phyloP scores from a whole-genome alignment of 2,888 invertebrate species.

The Perizoma flavofasciatum region DNA sequence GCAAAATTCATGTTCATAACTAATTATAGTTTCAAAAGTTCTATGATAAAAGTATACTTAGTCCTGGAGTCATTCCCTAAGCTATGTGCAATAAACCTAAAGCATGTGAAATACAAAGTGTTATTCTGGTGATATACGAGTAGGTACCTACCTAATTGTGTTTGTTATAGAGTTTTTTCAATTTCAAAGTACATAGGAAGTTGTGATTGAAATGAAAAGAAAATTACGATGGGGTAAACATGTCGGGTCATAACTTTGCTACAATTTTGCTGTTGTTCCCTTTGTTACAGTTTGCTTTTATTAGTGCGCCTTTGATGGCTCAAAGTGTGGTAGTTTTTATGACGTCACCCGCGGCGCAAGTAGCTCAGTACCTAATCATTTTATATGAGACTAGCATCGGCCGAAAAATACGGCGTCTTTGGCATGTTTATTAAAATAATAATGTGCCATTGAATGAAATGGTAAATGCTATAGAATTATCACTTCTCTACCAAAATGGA shows the following conservation, averaged over 20 bases:
- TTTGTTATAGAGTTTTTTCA: constrained; percentile 7
- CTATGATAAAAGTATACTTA: too few relatives aligned
- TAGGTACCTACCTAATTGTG: too few relatives aligned
- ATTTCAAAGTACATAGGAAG: constrained; percentile 21
- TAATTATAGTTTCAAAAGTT: too few relatives aligned
- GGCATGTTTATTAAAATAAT: constrained; percentile 10
- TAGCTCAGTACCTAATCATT: constrained; percentile 61
- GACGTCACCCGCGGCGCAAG: constrained; percentile 49
- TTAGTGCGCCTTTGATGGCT: constrained; percentile 69
- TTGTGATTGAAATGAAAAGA: constrained; percentile 34
- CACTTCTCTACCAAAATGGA: not conserved
- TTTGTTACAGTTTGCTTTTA: constrained; percentile 67
- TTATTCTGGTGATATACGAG: too few relatives aligned
- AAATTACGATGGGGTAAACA: constrained; percentile 46
- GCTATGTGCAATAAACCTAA: too few relatives aligned
- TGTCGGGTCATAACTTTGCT: constrained; percentile 46
- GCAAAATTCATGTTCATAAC: too few relatives aligned
- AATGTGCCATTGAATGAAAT: constrained; percentile 11
- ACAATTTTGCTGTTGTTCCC: constrained; percentile 61
- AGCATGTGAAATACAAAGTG: too few relatives aligned
- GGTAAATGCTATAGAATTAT: not conserved
- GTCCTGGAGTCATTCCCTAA: too few relatives aligned
- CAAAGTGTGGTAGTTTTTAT: constrained; percentile 69
- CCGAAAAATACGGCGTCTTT: constrained; percentile 14
- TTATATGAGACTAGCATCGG: constrained; percentile 50